Conservation (phyloP, 2,888 invertebrate genomes). For the Oxycera nigricornis region DNA sequence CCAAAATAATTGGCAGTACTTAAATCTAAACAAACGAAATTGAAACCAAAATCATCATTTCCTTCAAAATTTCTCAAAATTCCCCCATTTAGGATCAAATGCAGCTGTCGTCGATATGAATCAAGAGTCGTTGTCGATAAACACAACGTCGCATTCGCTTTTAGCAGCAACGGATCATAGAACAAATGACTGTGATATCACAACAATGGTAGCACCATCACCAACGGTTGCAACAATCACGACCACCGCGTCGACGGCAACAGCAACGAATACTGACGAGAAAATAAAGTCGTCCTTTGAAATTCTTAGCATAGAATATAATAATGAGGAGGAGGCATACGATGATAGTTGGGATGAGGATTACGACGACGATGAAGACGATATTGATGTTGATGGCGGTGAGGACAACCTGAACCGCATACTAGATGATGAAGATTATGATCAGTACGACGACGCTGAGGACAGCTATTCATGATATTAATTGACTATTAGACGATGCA, state of each 20-base stretch:
- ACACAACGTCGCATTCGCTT: constrained; percentile 2
- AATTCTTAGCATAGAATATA: constrained; percentile 45
- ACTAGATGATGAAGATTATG: constrained; percentile 39
- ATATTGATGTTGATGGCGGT: constrained; percentile 38
- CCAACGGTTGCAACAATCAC: constrained; percentile 18
- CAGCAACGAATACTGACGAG: constrained; percentile 20
- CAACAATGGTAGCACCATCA: background rate
- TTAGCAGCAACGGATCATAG: background rate
- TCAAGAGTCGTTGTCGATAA: constrained; percentile 17
- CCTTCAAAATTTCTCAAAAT: constrained; percentile 39
- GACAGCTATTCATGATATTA: constrained; percentile 37
- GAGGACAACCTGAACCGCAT: background rate
- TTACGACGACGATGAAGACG: constrained; percentile 43
- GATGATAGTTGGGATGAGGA: constrained; percentile 40
- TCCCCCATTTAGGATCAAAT: constrained; percentile 35
- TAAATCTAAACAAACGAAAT: constrained; percentile 14
- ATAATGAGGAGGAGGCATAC: constrained; percentile 41
- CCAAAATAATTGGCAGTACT: constrained; percentile 8
- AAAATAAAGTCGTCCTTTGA: constrained; percentile 43
- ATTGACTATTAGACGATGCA: background rate
- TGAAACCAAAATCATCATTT: constrained; percentile 7
- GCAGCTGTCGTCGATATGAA: constrained; percentile 17
- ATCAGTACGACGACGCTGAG: constrained; percentile 44
- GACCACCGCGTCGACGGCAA: constrained; percentile 16
- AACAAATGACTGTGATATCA: constrained; percentile 26